Base-by-base conservation (phyloP, 2,888 invertebrate genomes). In the Panopea generosa region DNA sequence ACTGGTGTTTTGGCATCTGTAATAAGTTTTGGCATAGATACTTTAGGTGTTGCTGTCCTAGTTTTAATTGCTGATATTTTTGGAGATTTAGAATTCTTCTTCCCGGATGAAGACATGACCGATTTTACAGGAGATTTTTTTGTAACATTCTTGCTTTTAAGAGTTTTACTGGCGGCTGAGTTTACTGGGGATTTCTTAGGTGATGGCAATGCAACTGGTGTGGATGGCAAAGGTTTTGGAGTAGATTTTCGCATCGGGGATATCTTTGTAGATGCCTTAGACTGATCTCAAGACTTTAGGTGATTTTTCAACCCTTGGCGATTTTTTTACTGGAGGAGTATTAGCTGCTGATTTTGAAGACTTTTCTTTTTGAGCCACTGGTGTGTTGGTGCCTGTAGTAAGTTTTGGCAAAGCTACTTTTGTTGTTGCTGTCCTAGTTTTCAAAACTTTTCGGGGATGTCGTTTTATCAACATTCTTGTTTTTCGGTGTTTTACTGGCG, bases 361-460 rank as follows among this genome's bases (percentile, higher is more conserved):
- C 27, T 45, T 40, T 27, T 18, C 22, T 40, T 66, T 66, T 43
- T 53, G 14, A 24, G 29, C 57, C 16, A 43, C 29, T 2, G 47
- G 45, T 11, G 24, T 56, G 2, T 47, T 47, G 1, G 16, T n/a
- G 22, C 20, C 18, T 26, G 29, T 20, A 18, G 9, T 40, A n/a
- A 22, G 40, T 9, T 45, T 24, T 14, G 43, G n/a, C 14, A 16
- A 9, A 22, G 24, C 40, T 14, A n/a, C 40, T 43, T 59, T 26
- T 16, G 33, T 22, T 11, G 22, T 24, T 16, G 45, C 0, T 0
- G 33, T 50, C 33, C 20, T n/a, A n/a, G 53, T 18, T 56, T 56
- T 66, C 47, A 33, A 22, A 24, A 50, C 38, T 47, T 24, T 43
- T 22, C 33, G 2, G 40, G 16, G 45, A 45, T 9, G 16, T 6